A percentile compares a stretch with the other conserved stretches of the same genome.
Evolutionary conservation across 2,888 invertebrate species (phyloP).

Genomic region (Orthosia gracilis): DNA sequence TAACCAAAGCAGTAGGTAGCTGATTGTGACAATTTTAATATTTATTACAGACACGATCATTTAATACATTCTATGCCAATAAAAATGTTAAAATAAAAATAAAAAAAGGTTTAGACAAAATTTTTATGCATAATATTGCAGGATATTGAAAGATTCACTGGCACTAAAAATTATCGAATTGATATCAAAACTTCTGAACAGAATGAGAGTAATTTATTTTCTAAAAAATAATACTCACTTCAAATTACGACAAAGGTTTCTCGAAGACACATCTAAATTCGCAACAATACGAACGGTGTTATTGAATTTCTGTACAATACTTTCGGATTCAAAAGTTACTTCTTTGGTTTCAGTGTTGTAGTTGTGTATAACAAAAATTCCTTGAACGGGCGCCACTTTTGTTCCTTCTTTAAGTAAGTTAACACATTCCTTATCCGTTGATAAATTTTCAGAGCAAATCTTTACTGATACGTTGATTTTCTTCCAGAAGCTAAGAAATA

Average conservation of each 20-base stretch:
- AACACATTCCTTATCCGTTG: constrained; percentile 68
- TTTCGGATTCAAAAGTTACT: constrained; percentile 58
- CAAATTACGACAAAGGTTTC: constrained; percentile 68
- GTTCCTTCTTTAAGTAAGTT: constrained; percentile 69
- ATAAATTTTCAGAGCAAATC: constrained; percentile 26
- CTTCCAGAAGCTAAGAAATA: constrained; percentile 38
- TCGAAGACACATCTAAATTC: constrained; percentile 75
- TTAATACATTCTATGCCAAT: too few species aligned
- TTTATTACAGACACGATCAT: neutral
- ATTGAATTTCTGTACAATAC: constrained; percentile 64
- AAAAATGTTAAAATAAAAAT: too few species aligned
- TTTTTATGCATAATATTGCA: too few species aligned
- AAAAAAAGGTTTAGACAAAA: too few species aligned
- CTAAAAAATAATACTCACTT: constrained; percentile 38
- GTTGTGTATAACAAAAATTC: constrained; percentile 75
- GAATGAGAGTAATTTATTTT: neutral
- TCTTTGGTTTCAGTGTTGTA: constrained; percentile 42
- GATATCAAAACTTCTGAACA: too few species aligned
- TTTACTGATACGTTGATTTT: constrained; percentile 33
- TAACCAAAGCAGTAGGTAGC: neutral
- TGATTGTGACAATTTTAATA: too few species aligned
- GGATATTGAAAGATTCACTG: too few species aligned
- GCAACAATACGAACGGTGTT: constrained; percentile 22
- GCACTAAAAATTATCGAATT: too few species aligned
- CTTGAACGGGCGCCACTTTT: constrained; percentile 72